Base-by-base conservation (phyloP, 2,797 vertebrate species). In the Gallinago nigripennis region DNA sequence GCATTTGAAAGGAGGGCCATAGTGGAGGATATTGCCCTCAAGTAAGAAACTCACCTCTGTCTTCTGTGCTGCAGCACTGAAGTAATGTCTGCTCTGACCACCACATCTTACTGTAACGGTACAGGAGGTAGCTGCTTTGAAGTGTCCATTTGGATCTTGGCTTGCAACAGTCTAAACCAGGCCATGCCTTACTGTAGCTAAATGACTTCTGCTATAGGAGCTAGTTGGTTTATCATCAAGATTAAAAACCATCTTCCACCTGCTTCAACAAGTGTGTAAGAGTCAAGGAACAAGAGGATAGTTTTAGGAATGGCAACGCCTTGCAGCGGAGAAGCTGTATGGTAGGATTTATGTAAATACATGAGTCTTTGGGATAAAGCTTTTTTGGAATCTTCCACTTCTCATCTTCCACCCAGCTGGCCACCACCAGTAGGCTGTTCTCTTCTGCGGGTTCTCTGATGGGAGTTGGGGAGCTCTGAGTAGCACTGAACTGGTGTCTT, bases 1-100 rank as follows among this genome's bases (percentile, higher is more conserved):
- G 88, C 88, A 92, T 93, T 95, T 90, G 83, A 92, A 96, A 94
- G 37, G 86, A 77, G 24, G 17, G 7, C 1, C 3, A 61, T 54
- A 53, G 63, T 63, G 70, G 33, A 90, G 70, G 56, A 80, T 82
- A 61, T 86, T 92, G 75, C 31, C 45, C 46, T 73, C 56, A 91
- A 68, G 46, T 80, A 73, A 63, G 66, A 80, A 73, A 45, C 53
- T 84, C 51, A 2, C 35, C 61, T 76, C 53, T 77, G 51, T 80
- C 50, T 83, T 94, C 58, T 61, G 43, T 82, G 41, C 39, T 93
- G 54, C 43, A 33, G 39, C 2, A 3, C 56, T 90, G 64, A 58
- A 91, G 17, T 83, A 21, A 6, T 11, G 28, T 65, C 76, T 96
- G 65, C 70, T 83, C 43, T n/a, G 50, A 48, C 45, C 35, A n/a